Evolutionary conservation across 1,140 invertebrate genomes (phyloP).

Genomic region (Battus philenor): DNA sequence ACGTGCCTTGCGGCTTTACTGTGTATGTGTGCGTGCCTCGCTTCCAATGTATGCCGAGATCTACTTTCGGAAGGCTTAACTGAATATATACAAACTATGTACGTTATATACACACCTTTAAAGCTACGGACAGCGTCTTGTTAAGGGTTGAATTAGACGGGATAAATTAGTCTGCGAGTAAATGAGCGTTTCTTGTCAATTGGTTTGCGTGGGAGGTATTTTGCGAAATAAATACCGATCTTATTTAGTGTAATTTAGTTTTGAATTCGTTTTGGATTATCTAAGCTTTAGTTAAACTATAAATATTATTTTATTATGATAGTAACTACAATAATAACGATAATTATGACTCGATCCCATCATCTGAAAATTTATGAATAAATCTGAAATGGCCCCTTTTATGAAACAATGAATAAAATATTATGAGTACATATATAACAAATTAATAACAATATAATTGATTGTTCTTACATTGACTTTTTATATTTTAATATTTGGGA

Average conservation of each 20-base stretch:
- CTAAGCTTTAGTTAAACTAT: no score
- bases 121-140: slow-evolving; percentile 55
- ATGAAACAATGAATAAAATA: no score
- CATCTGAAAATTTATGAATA: no score
- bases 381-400: no score
- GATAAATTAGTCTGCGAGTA: slow-evolving; percentile 59
- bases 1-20: slow-evolving; percentile 72
- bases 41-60: slow-evolving; percentile 32
- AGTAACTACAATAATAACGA: no score
- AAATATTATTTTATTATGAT: no score
- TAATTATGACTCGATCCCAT: no score
- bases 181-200: slow-evolving; percentile 42
- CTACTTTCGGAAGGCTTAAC: slow-evolving; percentile 69
- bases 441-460: no score
- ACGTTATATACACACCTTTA: slow-evolving; percentile 38
- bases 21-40: slow-evolving; percentile 47
- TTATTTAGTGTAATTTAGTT: slow-evolving; percentile 10
- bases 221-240: slow-evolving; percentile 16
- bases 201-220: slow-evolving; percentile 25
- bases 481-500: no score
- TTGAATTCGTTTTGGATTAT: no score
- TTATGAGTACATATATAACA: no score
- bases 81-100: slow-evolving; percentile 38
- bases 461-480: no score
- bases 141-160: slow-evolving; percentile 66